Evolutionary conservation across 2,888 invertebrate species (phyloP), one percentile per base, ranked within the genome.

Genomic region (Ametastegia equiseti): DNA sequence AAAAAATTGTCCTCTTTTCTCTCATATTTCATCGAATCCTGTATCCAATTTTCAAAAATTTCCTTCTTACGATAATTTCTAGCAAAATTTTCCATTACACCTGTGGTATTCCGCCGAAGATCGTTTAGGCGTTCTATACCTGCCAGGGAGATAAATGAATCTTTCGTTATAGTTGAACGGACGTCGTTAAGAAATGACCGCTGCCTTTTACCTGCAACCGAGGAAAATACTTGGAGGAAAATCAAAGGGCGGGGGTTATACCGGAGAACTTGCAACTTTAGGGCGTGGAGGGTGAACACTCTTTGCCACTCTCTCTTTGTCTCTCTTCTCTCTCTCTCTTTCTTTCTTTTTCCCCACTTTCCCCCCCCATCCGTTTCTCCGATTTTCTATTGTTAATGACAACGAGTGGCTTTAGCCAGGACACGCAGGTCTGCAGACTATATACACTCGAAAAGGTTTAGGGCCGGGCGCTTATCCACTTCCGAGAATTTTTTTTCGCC

Each of bases 331-430:
- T 15, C 54, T 15, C 15, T 54, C 15, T 19, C n/a, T n/a, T n/a
- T n/a, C n/a, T n/a, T n/a, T n/a, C n/a, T n/a, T n/a, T n/a, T n/a
- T n/a, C 36, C 63, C 63, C 33, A 2, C 7, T 36, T 2, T n/a
- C n/a, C 36, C 63, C 63, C 33, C 15, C 7, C 65, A 9, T n/a
- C n/a, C n/a, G 19, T 67, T 67, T 67, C 27, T 39, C n/a, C 39
- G 39, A 19, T 67, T 67, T 23, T 67, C 67, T 71, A 47, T 71
- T 47, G 47, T 71, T 15, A 71, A n/a, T 47, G 42, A 71, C 71
- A 67, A 67, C 13, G 65, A 39, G 65, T n/a, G 45, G 47, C 27
- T 47, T 71, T n/a, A 71, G 45, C 71, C 7, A 30, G 71, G 67
- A 36, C 39, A 42, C 36, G 13, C 19, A 36, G 39, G 27, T n/a